Conservation (phyloP, 1,140 invertebrate species). For the Drosophila paulistorum region DNA sequence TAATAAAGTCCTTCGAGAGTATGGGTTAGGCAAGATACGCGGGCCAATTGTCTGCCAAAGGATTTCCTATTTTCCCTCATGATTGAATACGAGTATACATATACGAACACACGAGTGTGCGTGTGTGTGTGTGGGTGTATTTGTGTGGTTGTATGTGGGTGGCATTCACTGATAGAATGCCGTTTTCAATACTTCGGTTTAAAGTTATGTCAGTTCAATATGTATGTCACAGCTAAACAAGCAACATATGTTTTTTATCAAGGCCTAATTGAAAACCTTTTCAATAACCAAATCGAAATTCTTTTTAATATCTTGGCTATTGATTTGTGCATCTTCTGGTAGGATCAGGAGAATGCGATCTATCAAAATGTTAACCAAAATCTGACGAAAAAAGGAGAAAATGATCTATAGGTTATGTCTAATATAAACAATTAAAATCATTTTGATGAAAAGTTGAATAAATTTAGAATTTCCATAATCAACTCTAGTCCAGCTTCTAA, state of each 20-base stretch:
- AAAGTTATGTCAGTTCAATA: not conserved
- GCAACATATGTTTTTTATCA: not conserved
- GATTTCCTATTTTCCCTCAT: slow-evolving; percentile 35
- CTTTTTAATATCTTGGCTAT: no score
- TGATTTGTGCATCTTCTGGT: no score
- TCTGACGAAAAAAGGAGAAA: no score
- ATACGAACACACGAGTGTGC: slow-evolving; percentile 7
- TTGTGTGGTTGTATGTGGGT: not conserved
- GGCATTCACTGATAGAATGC: not conserved
- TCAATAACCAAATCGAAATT: no score
- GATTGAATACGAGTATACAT: slow-evolving; percentile 40
- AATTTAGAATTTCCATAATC: no score
- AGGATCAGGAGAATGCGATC: no score
- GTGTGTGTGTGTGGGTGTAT: not conserved
- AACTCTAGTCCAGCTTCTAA: no score
- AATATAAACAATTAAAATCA: no score
- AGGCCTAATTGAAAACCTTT: no score
- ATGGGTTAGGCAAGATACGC: slow-evolving; percentile 22
- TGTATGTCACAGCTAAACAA: slow-evolving; percentile 5
- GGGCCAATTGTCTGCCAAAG: slow-evolving; percentile 63
- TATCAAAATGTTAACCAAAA: no score
- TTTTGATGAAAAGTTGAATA: no score
- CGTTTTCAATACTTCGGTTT: not conserved
- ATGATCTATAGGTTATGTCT: no score
- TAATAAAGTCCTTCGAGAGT: slow-evolving; percentile 70